Percentiles rank a stretch among this genome's conserved stretches.
These are phyloP conservation scores for Esox niger DNA, from an alignment of 2,113 vertebrate species.

Conservation along the genomic window DNA sequence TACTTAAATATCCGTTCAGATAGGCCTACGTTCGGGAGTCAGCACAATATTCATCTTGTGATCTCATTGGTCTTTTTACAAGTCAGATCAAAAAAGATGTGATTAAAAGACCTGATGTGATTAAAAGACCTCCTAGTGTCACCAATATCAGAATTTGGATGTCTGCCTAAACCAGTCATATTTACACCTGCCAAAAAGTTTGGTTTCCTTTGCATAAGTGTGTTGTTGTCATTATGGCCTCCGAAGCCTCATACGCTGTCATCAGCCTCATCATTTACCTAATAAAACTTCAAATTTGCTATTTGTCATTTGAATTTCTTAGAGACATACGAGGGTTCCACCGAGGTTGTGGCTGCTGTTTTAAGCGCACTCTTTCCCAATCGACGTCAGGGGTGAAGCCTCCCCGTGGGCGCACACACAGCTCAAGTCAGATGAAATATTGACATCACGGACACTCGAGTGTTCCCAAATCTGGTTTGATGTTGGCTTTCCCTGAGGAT, in stretches of 20 bases:
- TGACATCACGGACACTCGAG: background rate
- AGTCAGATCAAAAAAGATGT: too few species aligned
- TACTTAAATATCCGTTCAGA: background rate
- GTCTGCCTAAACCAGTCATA: too few species aligned
- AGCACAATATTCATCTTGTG: too few species aligned
- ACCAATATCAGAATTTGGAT: too few species aligned
- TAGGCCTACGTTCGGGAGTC: too few species aligned
- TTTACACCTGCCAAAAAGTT: background rate
- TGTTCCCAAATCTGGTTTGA: background rate
- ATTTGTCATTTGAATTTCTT: background rate
- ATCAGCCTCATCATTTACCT: background rate
- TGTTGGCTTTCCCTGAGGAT: background rate
- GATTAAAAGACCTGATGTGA: too few species aligned
- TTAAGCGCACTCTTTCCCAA: background rate
- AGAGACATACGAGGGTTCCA: background rate
- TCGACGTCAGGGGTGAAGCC: background rate
- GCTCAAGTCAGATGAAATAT: background rate
- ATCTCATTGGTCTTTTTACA: too few species aligned
- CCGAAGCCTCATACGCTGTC: background rate
- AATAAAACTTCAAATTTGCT: background rate
- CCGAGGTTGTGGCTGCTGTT: background rate
- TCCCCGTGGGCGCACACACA: background rate
- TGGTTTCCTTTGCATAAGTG: background rate
- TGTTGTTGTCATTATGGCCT: background rate
- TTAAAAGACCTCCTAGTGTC: too few species aligned